These are phyloP conservation scores for Polyommatus iphigenia DNA, from an alignment of 2,888 invertebrate species.

Conservation along the genomic window DNA sequence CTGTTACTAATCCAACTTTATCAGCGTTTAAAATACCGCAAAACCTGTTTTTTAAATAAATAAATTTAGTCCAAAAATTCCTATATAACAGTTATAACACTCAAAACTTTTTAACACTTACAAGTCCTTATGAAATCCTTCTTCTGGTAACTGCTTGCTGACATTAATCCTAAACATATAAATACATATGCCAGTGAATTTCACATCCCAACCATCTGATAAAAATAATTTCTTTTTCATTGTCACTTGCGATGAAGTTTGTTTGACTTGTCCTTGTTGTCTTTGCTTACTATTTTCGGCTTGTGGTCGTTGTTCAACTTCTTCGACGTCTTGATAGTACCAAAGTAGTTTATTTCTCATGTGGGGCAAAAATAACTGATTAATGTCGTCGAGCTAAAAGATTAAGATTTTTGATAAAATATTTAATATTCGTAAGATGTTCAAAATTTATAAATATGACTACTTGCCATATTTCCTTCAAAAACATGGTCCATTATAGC, in stretches of 20 bases:
- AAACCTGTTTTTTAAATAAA: conserved; percentile 65
- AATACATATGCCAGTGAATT: conserved; percentile 90
- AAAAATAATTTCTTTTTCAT: conserved; percentile 89
- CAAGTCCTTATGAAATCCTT: conserved; percentile 94
- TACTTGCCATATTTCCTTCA: conserved; percentile 86
- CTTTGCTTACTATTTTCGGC: conserved; percentile 68
- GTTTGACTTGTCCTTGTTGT: conserved; percentile 72
- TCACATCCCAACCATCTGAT: conserved; percentile 91
- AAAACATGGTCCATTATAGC: conserved; percentile 95
- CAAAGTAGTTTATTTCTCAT: conserved; percentile 92
- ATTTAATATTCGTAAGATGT: neutral
- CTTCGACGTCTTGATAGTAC: conserved; percentile 94
- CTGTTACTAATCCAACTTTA: conserved; percentile 90
- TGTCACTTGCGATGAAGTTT: conserved; percentile 65
- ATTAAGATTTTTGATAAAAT: conserved; percentile 30
- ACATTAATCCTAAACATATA: conserved; percentile 92
- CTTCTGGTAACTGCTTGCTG: conserved; percentile 92
- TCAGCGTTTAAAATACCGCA: conserved; percentile 90
- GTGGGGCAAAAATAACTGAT: conserved; percentile 91
- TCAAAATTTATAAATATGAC: neutral
- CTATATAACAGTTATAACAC: too few relatives aligned
- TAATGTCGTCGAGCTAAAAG: conserved; percentile 90
- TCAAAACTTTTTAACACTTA: conserved; percentile 53
- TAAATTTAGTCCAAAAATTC: too few relatives aligned
- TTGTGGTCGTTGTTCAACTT: conserved; percentile 80